phyloP scores from a whole-genome alignment of 1,140 invertebrate species.

The Rhopalosiphum maidis region DNA sequence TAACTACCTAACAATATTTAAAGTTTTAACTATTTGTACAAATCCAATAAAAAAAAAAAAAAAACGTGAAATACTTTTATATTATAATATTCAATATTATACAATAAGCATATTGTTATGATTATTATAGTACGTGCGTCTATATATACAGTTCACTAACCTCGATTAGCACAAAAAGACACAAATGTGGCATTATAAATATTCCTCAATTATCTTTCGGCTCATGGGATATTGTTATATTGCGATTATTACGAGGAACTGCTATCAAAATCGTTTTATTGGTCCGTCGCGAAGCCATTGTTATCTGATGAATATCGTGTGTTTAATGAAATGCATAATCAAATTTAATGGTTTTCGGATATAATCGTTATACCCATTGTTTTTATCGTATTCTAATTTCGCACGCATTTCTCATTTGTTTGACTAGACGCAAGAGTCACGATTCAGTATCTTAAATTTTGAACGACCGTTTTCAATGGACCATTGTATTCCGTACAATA shows the following conservation, averaged over 20 bases:
- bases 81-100: neutral
- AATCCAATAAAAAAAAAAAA: neutral
- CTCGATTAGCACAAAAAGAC: neutral
- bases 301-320: neutral
- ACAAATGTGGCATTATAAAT: neutral
- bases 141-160: neutral
- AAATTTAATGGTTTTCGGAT: slow-evolving; percentile 42
- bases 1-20: neutral
- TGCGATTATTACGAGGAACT: neutral
- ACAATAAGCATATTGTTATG: neutral
- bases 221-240: neutral
- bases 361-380: slow-evolving; percentile 47
- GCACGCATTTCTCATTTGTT: slow-evolving; percentile 25
- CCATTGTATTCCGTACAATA: slow-evolving; percentile 49
- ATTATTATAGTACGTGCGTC: neutral
- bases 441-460: slow-evolving; percentile 49
- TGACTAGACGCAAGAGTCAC: slow-evolving; percentile 19
- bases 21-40: no score
- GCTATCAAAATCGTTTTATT: slow-evolving; percentile 31
- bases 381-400: slow-evolving; percentile 53
- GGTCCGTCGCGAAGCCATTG: neutral
- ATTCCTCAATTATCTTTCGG: slow-evolving; percentile 11
- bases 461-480: slow-evolving; percentile 41
- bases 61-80: neutral
- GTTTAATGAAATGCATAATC: slow-evolving; percentile 45